These are phyloP conservation scores for Rallus limicola DNA, from an alignment of 2,113 vertebrate genomes.

Conservation along the genomic window DNA sequence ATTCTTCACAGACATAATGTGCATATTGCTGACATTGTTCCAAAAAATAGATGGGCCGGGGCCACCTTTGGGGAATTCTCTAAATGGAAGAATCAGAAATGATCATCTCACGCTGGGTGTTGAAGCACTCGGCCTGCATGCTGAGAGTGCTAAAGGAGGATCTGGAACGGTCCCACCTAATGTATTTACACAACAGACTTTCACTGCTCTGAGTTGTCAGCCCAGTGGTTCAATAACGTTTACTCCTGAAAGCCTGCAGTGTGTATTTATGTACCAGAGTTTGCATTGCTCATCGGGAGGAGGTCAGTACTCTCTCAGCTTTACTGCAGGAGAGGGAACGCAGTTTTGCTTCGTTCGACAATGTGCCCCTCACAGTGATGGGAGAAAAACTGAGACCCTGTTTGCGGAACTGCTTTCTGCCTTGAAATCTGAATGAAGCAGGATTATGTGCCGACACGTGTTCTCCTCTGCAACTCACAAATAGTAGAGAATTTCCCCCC, in stretches of 20 bases:
- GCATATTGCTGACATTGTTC: background rate
- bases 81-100: conserved; percentile 18
- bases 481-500: rapidly evolving
- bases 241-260: background rate
- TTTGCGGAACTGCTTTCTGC: background rate
- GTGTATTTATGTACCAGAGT: background rate
- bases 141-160: conserved; percentile 3
- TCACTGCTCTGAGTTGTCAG: background rate
- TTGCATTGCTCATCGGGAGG: background rate
- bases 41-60: conserved; percentile 26
- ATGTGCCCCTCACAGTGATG: background rate
- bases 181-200: conserved; percentile 13
- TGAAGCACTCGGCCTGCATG: background rate
- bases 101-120: background rate
- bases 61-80: conserved; percentile 37
- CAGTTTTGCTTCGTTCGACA: background rate
- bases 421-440: background rate
- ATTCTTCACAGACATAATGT: conserved; percentile 12
- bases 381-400: background rate
- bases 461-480: background rate
- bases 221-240: background rate
- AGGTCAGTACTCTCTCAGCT: background rate
- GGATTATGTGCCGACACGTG: background rate
- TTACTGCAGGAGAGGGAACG: background rate
- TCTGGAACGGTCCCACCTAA: background rate